Conservation (phyloP, 1,140 invertebrate species). For the Scaptodrosophila lebanonensis region DNA sequence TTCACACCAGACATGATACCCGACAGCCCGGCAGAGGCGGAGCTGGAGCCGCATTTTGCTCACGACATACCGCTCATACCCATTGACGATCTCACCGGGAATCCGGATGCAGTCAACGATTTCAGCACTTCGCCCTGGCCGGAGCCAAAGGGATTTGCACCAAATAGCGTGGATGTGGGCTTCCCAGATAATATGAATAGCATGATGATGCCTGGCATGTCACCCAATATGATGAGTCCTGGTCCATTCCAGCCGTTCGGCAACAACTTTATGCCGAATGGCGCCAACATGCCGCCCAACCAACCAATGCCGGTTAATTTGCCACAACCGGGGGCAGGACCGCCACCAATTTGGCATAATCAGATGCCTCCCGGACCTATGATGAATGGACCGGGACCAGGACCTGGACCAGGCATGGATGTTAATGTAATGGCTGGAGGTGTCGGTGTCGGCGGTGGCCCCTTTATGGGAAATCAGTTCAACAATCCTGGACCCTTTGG, state of each 20-base stretch:
- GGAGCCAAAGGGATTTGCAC: conserved; percentile 84
- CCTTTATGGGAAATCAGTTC: conserved; percentile 57
- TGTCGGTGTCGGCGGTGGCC: conserved; percentile 36
- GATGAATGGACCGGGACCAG: conserved; percentile 42
- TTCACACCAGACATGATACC: conserved; percentile 91
- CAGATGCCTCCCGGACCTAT: conserved; percentile 35
- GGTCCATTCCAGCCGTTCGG: conserved; percentile 57
- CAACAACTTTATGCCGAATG: conserved; percentile 28
- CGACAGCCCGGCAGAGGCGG: conserved; percentile 90
- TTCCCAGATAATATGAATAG: neutral
- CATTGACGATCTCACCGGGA: conserved; percentile 90
- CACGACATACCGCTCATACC: conserved; percentile 90
- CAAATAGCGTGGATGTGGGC: conserved; percentile 67
- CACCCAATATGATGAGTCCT: conserved; percentile 51
- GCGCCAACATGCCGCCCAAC: conserved; percentile 12
- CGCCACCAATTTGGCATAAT: conserved; percentile 56
- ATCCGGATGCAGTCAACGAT: conserved; percentile 87
- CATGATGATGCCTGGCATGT: conserved; percentile 79
- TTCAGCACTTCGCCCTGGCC: conserved; percentile 87
- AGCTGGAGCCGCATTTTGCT: conserved; percentile 86
- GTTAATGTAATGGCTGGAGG: conserved; percentile 27
- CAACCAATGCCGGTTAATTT: conserved; percentile 24
- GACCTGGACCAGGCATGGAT: conserved; percentile 47
- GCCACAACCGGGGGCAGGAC: conserved; percentile 18
- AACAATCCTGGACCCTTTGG: conserved; percentile 53